Conservation (phyloP, 2,888 invertebrate species). For the Conistra vaccinii region DNA sequence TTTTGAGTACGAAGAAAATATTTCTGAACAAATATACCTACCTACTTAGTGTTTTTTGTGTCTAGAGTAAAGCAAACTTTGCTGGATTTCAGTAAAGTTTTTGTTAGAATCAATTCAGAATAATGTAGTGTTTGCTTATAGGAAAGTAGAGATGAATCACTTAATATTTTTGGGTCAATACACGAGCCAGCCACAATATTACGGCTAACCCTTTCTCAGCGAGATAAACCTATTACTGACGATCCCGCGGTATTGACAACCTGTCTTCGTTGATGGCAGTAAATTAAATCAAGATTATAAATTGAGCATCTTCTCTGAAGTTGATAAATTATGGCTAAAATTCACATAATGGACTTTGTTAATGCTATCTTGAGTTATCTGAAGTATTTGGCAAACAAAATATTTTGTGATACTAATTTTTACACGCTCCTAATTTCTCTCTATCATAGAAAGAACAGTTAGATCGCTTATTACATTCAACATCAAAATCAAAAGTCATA, state of each 20-base stretch:
- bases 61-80: slow-evolving; percentile 15
- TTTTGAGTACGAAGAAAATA: slow-evolving; percentile 31
- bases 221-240: slow-evolving; percentile 16
- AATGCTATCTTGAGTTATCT: background rate
- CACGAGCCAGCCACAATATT: background rate
- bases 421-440: background rate
- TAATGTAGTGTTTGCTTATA: slow-evolving; percentile 11
- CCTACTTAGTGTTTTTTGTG: slow-evolving; percentile 28
- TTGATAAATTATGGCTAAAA: background rate
- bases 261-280: slow-evolving; percentile 9
- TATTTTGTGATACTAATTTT: background rate
- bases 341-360: background rate
- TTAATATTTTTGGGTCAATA: slow-evolving; percentile 9
- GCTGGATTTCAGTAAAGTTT: slow-evolving; percentile 20
- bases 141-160: slow-evolving; percentile 19
- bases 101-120: slow-evolving; percentile 29
- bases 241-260: slow-evolving; percentile 7
- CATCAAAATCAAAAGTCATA: too few relatives aligned
- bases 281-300: slow-evolving; percentile 29
- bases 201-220: background rate
- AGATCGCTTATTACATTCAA: background rate
- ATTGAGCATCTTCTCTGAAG: slow-evolving; percentile 14
- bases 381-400: background rate
- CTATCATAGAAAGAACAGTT: background rate
- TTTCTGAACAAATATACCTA: slow-evolving; percentile 25